A percentile compares a stretch with the other conserved stretches of the same genome.
These are phyloP conservation scores for Montipora sp. DNA, from an alignment of 64 coral and sea anemone species.

Conservation along the genomic window DNA sequence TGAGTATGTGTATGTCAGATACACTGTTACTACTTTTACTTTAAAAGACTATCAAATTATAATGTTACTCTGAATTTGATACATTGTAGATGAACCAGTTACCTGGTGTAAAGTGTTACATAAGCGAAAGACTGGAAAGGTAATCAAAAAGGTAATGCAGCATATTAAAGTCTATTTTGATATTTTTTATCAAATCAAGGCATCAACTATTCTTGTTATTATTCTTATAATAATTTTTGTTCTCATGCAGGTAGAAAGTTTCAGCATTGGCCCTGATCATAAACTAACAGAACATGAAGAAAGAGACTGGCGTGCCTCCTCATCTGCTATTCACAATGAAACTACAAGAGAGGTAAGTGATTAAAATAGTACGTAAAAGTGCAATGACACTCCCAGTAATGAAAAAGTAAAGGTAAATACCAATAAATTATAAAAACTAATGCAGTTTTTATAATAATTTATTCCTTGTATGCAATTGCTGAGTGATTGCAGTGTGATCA, in stretches of 20 bases:
- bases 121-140: constrained; percentile 72
- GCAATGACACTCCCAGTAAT: too few relatives aligned
- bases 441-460: too few relatives aligned
- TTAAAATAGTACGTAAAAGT: not conserved
- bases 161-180: too few relatives aligned
- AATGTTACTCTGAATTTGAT: not conserved
- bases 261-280: constrained; percentile 48
- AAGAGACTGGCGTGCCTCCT: constrained; percentile 59
- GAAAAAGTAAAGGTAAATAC: too few relatives aligned
- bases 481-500: too few relatives aligned
- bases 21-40: too few relatives aligned
- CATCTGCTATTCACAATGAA: not conserved
- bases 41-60: too few relatives aligned
- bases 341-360: not conserved
- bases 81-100: constrained; percentile 27
- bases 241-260: constrained; percentile 51
- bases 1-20: too few relatives aligned
- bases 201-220: not conserved
- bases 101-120: constrained; percentile 57
- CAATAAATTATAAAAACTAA: too few relatives aligned
- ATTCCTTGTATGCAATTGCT: too few relatives aligned
- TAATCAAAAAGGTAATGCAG: constrained; percentile 55
- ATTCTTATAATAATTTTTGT: not conserved
- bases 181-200: too few relatives aligned
- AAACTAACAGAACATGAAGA: constrained; percentile 72